These are phyloP conservation scores for Aegypius monachus DNA, from an alignment of 2,113 vertebrate species.

Conservation along the genomic window DNA sequence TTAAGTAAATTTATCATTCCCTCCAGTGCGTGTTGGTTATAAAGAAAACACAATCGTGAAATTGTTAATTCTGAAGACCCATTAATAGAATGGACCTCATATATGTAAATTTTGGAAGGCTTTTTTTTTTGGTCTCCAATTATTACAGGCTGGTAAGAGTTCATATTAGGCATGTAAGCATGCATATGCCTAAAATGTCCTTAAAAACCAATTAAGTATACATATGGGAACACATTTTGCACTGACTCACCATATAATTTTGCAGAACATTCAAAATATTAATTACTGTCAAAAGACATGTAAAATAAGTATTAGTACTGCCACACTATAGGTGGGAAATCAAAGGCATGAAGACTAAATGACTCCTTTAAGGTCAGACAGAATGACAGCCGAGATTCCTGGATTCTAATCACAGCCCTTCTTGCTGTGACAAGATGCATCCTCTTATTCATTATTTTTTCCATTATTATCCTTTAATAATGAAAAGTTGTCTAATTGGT, in stretches of 20 bases:
- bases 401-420: neutral
- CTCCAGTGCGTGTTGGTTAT: neutral
- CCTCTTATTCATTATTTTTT: neutral
- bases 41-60: neutral
- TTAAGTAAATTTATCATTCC: neutral
- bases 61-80: neutral
- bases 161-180: neutral
- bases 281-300: neutral
- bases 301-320: neutral
- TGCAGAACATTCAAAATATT: neutral
- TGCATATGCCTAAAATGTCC: neutral
- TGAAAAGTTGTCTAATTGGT: neutral
- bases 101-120: neutral
- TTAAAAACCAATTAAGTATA: neutral
- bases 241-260: neutral
- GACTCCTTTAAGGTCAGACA: neutral
- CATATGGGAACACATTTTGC: neutral
- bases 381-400: neutral
- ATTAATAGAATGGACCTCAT: neutral
- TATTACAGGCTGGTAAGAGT: neutral
- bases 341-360: neutral
- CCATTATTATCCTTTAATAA: neutral
- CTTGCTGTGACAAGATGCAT: neutral
- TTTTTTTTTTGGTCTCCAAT: neutral
- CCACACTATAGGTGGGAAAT: neutral